Evolutionary conservation across 2,888 invertebrate genomes (phyloP).

Genomic region (Isotomurus palustris): DNA sequence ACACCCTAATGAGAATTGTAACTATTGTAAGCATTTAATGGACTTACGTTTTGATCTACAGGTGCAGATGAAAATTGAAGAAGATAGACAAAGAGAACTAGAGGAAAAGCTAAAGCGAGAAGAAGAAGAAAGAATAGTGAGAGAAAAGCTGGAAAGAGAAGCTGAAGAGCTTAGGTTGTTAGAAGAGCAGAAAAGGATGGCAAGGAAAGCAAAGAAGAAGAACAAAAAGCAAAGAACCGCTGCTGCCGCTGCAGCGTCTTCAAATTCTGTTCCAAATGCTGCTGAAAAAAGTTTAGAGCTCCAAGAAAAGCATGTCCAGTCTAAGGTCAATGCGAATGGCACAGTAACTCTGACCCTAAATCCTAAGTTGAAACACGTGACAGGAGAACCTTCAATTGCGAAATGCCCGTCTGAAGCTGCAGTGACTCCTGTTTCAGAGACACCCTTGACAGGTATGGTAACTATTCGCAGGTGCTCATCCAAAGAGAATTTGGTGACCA

Average conservation of each 20-base stretch:
- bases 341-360: no score
- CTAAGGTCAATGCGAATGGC: no score
- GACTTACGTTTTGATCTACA: not conserved
- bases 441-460: constrained; percentile 54
- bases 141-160: constrained; percentile 13
- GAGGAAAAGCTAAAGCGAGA: constrained; percentile 16
- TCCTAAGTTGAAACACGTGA: no score
- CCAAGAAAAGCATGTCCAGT: no score
- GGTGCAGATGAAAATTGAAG: constrained; percentile 9
- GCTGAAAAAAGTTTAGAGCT: not conserved
- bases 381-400: no score
- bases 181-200: constrained; percentile 24
- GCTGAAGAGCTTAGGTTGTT: constrained; percentile 23
- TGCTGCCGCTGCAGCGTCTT: not conserved
- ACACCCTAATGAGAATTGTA: not conserved
- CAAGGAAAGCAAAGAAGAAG: constrained; percentile 29
- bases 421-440: no score
- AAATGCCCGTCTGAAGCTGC: no score
- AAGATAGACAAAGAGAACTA: not conserved
- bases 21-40: not conserved
- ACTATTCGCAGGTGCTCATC: constrained; percentile 55
- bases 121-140: constrained; percentile 12
- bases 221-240: constrained; percentile 22
- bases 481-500: constrained; percentile 66
- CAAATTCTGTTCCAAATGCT: not conserved